Evolutionary conservation across 2,113 vertebrate species (phyloP), one percentile per base, ranked within the genome.

Genomic region (Phylloscopus trochiloides): DNA sequence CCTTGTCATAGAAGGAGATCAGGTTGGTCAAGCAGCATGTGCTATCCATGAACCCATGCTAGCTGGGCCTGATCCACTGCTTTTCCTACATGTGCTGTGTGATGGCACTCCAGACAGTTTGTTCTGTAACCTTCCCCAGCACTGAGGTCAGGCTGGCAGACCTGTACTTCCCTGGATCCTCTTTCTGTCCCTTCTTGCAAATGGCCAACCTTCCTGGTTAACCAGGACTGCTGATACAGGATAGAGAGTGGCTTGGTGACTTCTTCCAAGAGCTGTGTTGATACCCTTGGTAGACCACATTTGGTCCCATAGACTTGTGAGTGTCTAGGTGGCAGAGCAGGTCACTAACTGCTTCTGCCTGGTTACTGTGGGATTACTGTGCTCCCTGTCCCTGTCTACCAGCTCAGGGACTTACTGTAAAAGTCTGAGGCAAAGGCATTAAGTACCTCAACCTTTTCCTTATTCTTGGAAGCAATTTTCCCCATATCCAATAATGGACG

Each of bases 41-140:
- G 40, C 34, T 57, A 1, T 13, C 34, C 34, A 40, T 25, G 51
- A 57, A 24, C 12, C 10, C 17, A 13, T 74, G 42, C 19, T 42
- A n/a, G 12, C 34, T 42, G 34, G 22, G 50, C 51, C n/a, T 65
- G 42, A 57, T 57, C 42, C 25, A 40, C 34, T 55, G 22, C 11
- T 21, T 68, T 14, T 48, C 28, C 54, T 38, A 55, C n/a, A 28
- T 7, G n/a, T n/a, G 21, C 14, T 0, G 0, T 47, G 22, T 28
- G 50, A 47, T 38, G 6, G 9, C 34, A 28, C 50, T n/a, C 21
- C 24, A 32, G 28, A 63, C 38, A 22, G 32, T 26, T 14, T 22
- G 3, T 47, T 63, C 22, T 28, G 22, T 28, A 38, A 40, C 18
- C 58, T 73, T 73, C 40, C 18, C 7, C 12, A 55, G 17, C 15